These are phyloP conservation scores for Isoperla grammatica DNA, from an alignment of 2,888 invertebrate species.

Conservation along the genomic window DNA sequence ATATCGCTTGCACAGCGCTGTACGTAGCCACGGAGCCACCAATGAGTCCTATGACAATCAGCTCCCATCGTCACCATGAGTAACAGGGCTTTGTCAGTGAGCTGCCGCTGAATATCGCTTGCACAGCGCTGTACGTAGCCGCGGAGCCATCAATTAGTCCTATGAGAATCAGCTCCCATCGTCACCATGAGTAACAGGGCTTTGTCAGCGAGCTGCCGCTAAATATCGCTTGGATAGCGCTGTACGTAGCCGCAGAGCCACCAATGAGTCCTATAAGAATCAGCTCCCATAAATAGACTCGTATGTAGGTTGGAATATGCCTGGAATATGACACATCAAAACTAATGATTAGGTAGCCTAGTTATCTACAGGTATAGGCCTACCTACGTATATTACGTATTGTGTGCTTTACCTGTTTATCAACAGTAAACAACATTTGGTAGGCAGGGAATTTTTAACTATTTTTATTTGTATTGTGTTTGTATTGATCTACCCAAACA, in stretches of 20 bases:
- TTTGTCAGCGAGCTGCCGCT: conserved; percentile 38
- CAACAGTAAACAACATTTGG: too few relatives aligned
- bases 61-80: too few relatives aligned
- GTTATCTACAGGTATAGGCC: too few relatives aligned
- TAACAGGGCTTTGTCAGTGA: conserved; percentile 43
- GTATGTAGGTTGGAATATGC: conserved; percentile 50
- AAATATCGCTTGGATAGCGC: conserved; percentile 54
- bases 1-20: conserved; percentile 32
- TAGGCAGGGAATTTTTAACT: too few relatives aligned
- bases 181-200: conserved; percentile 39
- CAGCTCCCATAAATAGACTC: conserved; percentile 56
- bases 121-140: conserved; percentile 56
- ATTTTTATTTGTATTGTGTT: too few relatives aligned
- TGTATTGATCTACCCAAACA: too few relatives aligned
- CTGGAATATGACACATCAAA: conserved; percentile 40
- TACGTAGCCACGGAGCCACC: conserved; percentile 34
- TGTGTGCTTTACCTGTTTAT: not conserved
- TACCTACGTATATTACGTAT: not conserved
- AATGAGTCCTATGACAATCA: conserved; percentile 53
- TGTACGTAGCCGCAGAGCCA: conserved; percentile 56
- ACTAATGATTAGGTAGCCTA: too few relatives aligned
- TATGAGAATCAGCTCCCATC: conserved; percentile 53
- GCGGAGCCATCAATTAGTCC: conserved; percentile 57
- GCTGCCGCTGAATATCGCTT: conserved; percentile 47
- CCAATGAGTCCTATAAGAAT: conserved; percentile 55